A percentile compares a stretch with the other conserved stretches of the same genome.
Evolutionary conservation across 2,888 invertebrate genomes (phyloP).

Genomic region (Stenchaetothrips biformis): DNA sequence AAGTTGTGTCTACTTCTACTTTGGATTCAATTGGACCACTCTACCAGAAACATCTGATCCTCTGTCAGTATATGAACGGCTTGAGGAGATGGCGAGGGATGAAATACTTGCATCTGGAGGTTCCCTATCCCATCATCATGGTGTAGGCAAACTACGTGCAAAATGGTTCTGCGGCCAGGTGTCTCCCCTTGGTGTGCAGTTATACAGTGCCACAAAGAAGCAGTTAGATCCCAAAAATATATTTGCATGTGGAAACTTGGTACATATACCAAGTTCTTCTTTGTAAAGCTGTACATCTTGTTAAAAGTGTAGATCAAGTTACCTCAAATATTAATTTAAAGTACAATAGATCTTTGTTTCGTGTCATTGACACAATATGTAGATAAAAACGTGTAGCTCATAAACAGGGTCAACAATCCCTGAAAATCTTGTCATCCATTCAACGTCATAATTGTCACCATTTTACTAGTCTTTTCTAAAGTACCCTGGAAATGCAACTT

Average conservation of each 20-base stretch:
- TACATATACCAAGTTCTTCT: slow-evolving; percentile 39
- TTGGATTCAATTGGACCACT: slow-evolving; percentile 69
- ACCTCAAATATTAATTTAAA: too few species aligned
- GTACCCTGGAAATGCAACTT: background rate
- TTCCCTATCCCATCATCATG: slow-evolving; percentile 94
- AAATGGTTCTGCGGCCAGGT: slow-evolving; percentile 80
- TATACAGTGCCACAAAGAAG: slow-evolving; percentile 76
- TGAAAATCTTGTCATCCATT: too few species aligned
- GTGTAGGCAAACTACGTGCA: slow-evolving; percentile 87
- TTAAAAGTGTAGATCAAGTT: too few species aligned
- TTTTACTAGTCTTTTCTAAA: background rate
- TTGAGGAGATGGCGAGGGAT: slow-evolving; percentile 83
- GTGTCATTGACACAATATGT: too few species aligned
- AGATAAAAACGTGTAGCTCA: background rate
- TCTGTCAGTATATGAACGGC: slow-evolving; percentile 73
- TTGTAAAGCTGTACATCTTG: background rate
- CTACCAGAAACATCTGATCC: slow-evolving; percentile 55
- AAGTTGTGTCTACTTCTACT: slow-evolving; percentile 93
- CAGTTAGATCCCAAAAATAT: slow-evolving; percentile 91
- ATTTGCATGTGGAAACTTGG: slow-evolving; percentile 82
- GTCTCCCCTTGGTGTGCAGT: slow-evolving; percentile 69
- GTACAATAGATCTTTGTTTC: too few species aligned
- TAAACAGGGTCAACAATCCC: too few species aligned
- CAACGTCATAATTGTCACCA: background rate
- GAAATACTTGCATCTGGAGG: slow-evolving; percentile 88